Percentiles rank a stretch among this genome's conserved stretches.
phyloP scores from a whole-genome alignment of 2,113 vertebrate genomes.

The Actenoides hombroni region DNA sequence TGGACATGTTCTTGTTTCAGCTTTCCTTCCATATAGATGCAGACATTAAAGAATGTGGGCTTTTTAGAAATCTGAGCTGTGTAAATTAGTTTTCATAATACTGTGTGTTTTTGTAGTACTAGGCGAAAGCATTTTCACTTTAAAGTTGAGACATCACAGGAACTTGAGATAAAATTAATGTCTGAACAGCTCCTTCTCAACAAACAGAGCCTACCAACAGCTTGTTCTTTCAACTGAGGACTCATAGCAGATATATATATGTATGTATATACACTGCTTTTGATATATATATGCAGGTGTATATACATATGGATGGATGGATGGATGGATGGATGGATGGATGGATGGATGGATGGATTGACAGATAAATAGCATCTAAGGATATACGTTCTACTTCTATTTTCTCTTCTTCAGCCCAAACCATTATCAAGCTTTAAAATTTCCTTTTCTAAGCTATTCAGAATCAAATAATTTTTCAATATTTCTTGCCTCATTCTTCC shows the following conservation, averaged over 20 bases:
- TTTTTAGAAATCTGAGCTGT: neutral
- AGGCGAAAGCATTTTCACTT: neutral
- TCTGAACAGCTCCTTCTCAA: neutral
- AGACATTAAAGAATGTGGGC: neutral
- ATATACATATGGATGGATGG: neutral
- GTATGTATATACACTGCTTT: neutral
- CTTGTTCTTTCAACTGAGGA: neutral
- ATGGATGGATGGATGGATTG: neutral
- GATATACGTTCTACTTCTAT: neutral
- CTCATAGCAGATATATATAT: neutral
- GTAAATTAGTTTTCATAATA: neutral
- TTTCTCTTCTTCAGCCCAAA: neutral
- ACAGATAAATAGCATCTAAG: neutral
- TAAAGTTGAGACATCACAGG: neutral
- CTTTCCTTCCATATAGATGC: neutral
- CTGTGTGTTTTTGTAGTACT: neutral
- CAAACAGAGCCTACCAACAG: neutral
- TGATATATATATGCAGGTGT: neutral
- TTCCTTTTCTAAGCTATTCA: neutral
- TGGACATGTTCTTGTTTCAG: neutral
- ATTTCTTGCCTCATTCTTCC: neutral
- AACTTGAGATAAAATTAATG: neutral
- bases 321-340: neutral
- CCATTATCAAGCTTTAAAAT: neutral
- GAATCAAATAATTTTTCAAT: neutral